These are phyloP conservation scores for Macrotis lagotis DNA, from an alignment of 2,113 vertebrate species.

Conservation along the genomic window DNA sequence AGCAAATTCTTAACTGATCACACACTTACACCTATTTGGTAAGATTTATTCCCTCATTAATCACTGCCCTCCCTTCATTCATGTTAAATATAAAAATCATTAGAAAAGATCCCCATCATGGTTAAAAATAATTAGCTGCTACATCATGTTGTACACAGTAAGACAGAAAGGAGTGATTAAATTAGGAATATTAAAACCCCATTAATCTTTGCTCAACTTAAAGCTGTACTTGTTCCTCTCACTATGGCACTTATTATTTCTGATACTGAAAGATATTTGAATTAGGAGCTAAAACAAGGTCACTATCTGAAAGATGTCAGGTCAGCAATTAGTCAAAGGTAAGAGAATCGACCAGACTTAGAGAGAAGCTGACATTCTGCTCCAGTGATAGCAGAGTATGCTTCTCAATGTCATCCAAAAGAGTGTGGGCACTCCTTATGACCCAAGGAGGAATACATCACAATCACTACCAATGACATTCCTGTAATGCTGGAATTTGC, in stretches of 20 bases:
- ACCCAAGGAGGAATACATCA: background rate
- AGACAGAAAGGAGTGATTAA: constrained; percentile 93
- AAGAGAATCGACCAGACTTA: constrained; percentile 71
- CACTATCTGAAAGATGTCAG: constrained; percentile 84
- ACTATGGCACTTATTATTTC: constrained; percentile 83
- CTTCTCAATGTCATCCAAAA: background rate
- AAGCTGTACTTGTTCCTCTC: constrained; percentile 86
- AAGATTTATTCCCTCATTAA: constrained; percentile 92
- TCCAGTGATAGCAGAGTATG: constrained; percentile 22
- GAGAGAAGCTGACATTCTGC: constrained; percentile 45
- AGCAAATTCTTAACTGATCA: constrained; percentile 69
- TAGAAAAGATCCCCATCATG: constrained; percentile 90
- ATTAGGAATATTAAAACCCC: constrained; percentile 93
- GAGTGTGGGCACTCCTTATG: background rate
- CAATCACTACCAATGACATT: background rate
- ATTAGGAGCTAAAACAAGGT: constrained; percentile 84
- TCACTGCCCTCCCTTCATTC: constrained; percentile 89
- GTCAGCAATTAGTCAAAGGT: constrained; percentile 85
- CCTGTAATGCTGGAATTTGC: background rate
- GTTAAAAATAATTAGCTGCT: constrained; percentile 96
- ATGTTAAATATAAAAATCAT: constrained; percentile 89
- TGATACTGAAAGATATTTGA: constrained; percentile 85
- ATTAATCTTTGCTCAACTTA: constrained; percentile 92
- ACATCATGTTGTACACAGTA: constrained; percentile 87
- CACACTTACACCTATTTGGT: constrained; percentile 80